Conservation (phyloP, 1,140 invertebrate genomes). For the Camponotus floridanus region DNA sequence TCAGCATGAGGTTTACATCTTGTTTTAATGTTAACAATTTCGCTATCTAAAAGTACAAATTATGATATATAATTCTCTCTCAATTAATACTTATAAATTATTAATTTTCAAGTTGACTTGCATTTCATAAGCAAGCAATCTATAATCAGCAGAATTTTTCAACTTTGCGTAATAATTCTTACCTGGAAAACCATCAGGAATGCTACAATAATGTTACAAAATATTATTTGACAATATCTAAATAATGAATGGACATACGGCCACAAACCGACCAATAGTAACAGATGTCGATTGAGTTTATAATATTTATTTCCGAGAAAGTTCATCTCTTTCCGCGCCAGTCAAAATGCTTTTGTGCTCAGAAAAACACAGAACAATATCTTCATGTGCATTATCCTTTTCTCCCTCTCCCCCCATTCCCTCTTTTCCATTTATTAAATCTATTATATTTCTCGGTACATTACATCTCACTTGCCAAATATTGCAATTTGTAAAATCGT, state of each 20-base stretch:
- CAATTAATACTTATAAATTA: not conserved
- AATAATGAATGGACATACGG: constrained; percentile 15
- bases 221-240: constrained; percentile 45
- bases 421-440: not conserved
- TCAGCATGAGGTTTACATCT: not conserved
- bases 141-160: not conserved
- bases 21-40: constrained; percentile 12
- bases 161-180: not conserved
- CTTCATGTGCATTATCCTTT: not conserved
- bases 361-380: not conserved
- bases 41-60: constrained; percentile 18
- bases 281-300: constrained; percentile 45
- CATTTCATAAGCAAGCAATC: not conserved
- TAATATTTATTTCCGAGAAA: constrained; percentile 31
- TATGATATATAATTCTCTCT: not conserved
- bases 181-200: not conserved
- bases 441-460: not conserved
- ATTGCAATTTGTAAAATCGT: constrained; percentile 20
- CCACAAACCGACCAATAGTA: constrained; percentile 41
- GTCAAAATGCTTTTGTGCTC: not conserved
- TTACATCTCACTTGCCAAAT: not conserved
- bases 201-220: constrained; percentile 29
- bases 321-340: constrained; percentile 12
- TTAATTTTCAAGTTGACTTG: not conserved
- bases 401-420: not conserved